A percentile compares a stretch with the other conserved stretches of the same genome.
Evolutionary conservation across 2,113 vertebrate species (phyloP).

Genomic region (Ciconia maguari): DNA sequence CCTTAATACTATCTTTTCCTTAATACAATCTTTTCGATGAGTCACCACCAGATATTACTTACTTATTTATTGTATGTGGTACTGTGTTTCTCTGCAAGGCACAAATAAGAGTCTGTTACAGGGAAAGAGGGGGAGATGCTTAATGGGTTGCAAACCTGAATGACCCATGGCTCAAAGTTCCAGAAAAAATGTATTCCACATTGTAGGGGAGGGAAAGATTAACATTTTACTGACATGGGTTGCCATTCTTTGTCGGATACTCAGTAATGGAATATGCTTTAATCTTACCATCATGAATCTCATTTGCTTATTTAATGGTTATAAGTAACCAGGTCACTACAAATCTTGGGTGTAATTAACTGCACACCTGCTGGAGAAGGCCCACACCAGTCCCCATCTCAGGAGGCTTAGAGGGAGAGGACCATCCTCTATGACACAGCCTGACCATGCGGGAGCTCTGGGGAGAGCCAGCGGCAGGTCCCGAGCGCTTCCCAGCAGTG

Average conservation of each 20-base stretch:
- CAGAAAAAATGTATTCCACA: not conserved
- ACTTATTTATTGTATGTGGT: not conserved
- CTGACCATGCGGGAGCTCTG: accelerated
- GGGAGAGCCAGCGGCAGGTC: not conserved
- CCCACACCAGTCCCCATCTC: not conserved
- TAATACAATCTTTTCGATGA: not conserved
- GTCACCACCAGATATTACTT: not conserved
- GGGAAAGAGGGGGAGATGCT: not conserved
- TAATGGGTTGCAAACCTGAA: not conserved
- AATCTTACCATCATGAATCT: not conserved
- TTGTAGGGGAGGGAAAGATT: not conserved
- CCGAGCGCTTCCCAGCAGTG: not conserved
- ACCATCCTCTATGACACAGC: not conserved
- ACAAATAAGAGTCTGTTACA: not conserved
- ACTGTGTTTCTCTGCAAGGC: not conserved
- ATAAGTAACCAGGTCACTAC: not conserved
- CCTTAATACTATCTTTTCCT: not conserved
- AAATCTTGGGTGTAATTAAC: not conserved
- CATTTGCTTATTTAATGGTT: not conserved
- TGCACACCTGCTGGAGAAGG: not conserved
- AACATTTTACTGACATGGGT: not conserved
- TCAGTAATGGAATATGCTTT: not conserved
- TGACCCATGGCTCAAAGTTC: not conserved
- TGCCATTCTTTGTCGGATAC: not conserved
- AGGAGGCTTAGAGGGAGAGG: not conserved